Percentiles rank a stretch among this genome's conserved stretches.
phyloP scores from a whole-genome alignment of 2,113 vertebrate species.

The Coptodon rendalli region DNA sequence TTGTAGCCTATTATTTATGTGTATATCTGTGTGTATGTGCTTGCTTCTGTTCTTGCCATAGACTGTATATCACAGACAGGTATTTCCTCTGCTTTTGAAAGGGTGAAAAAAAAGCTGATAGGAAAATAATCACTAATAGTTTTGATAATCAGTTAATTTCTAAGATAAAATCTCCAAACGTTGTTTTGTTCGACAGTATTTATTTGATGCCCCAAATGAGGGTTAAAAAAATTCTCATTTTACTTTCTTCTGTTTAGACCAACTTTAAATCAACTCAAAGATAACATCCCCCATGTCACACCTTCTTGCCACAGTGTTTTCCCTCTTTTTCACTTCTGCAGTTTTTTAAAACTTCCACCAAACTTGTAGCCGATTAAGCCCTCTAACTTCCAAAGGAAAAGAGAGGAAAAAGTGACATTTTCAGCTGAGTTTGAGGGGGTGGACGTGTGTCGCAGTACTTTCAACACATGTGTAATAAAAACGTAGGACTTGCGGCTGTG shows the following conservation, averaged over 20 bases:
- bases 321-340: not conserved
- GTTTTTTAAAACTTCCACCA: not conserved
- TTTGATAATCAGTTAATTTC: not conserved
- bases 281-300: not conserved
- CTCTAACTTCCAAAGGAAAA: not conserved
- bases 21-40: not conserved
- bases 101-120: not conserved
- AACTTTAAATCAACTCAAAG: not conserved
- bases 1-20: not conserved
- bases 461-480: not conserved
- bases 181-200: not conserved
- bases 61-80: not conserved
- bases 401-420: not conserved
- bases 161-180: not conserved
- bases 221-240: not conserved
- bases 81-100: not conserved
- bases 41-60: not conserved
- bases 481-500: not conserved
- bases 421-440: not conserved
- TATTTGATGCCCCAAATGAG: not conserved
- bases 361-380: not conserved
- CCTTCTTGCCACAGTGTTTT: not conserved
- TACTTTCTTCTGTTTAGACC: not conserved
- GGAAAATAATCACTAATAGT: not conserved
- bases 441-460: not conserved